Base-by-base conservation (phyloP, 2,113 vertebrate genomes). In the Circaetus cinerascens region DNA sequence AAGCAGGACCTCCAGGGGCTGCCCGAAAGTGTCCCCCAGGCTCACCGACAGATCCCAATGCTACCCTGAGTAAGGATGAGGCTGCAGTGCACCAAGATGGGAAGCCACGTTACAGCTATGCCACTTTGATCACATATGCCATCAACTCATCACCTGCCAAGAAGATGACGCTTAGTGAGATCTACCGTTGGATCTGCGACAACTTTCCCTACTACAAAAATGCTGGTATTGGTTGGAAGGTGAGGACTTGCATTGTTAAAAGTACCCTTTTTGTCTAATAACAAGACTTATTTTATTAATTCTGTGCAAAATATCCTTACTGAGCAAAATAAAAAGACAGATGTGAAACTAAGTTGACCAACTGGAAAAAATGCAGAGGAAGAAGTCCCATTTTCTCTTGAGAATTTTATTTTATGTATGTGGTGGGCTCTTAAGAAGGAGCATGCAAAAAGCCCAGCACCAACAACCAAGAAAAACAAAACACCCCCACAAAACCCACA, bases 181-280 rank as follows among this genome's bases (percentile, higher is more conserved):
- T 99, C 92, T 99, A 99, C 97, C 99, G 99, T 89, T 99, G 99
- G 99, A 99, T 99, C 98, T 99, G 99, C 36, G 98, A 99, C 92
- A 99, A 98, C 34, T 99, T 99, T 90, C 99, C 99, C 12, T 99
- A 99, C 91, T 99, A 99, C 95, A 99, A 98, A 97, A 98, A 99
- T 56, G 98, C 98, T 13, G 99, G 99, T 78, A 98, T 99, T 30
- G 99, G 99, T 43, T 99, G 99, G 99, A 99, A 99, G 98, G 99
- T 99, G 92, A 98, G 93, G 89, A 16, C 29, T 38, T 41, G 38
- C 20, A n/a, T 64, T 3, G 7, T 36, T 67, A 5, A 79, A 79
- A 40, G n/a, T 40, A 34, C 38, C 25, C 7, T 86, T 89, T 95
- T 72, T 53, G 11, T 51, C 55, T 81, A 13, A 69, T 88, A 51